These are phyloP conservation scores for Brachypteracias leptosomus DNA, from an alignment of 2,113 vertebrate genomes.

Conservation along the genomic window DNA sequence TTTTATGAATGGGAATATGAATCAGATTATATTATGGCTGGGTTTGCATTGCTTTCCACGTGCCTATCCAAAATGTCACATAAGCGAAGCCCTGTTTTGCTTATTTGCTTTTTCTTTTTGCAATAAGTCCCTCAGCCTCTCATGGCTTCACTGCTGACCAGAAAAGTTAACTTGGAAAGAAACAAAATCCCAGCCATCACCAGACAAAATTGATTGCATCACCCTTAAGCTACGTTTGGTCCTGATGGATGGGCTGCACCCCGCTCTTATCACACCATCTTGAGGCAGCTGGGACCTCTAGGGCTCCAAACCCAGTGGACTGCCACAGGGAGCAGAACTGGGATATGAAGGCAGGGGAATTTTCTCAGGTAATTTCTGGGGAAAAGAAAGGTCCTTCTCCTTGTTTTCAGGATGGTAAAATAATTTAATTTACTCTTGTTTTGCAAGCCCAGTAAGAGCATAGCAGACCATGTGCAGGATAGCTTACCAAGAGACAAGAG, in stretches of 20 bases:
- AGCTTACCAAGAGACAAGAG: background rate
- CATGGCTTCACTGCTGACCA: background rate
- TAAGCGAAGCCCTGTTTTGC: background rate
- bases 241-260: background rate
- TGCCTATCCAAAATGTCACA: background rate
- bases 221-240: fast-evolving
- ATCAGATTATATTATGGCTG: background rate
- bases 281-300: background rate
- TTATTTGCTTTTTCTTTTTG: background rate
- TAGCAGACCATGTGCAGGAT: background rate
- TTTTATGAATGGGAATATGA: background rate
- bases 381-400: background rate
- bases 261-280: background rate
- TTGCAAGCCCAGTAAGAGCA: background rate
- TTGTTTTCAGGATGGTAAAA: background rate
- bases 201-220: background rate
- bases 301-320: background rate
- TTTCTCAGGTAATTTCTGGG: background rate
- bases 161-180: background rate
- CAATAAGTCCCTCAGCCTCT: background rate
- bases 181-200: background rate
- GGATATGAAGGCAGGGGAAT: background rate
- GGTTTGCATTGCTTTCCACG: background rate
- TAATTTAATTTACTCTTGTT: background rate
- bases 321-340: background rate